Evolutionary conservation across 1,140 invertebrate genomes (phyloP).

Genomic region (Drosophila triauraria): DNA sequence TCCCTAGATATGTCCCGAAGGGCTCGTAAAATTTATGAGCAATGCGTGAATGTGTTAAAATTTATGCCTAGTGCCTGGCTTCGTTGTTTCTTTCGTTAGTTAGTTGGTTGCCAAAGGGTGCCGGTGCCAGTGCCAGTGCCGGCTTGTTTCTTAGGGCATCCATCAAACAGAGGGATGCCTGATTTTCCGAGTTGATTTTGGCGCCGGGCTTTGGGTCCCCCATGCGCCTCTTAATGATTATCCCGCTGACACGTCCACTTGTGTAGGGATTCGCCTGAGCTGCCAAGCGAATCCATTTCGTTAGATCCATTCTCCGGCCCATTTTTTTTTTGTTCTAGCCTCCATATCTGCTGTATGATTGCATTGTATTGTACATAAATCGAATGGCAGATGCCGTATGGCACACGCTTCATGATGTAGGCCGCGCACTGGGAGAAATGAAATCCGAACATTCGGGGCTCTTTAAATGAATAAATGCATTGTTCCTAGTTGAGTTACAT

Average conservation of each 20-base stretch:
- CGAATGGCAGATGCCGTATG: constrained; percentile 9
- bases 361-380: constrained; percentile 31
- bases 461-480: too few relatives aligned
- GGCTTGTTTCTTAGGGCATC: constrained; percentile 18
- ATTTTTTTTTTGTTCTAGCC: constrained; percentile 11
- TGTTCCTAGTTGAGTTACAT: too few relatives aligned
- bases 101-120: constrained; percentile 8
- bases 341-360: constrained; percentile 26
- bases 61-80: constrained; percentile 28
- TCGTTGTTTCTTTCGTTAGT: constrained; percentile 19
- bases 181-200: constrained; percentile 7
- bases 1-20: constrained; percentile 7
- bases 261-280: constrained; percentile 11
- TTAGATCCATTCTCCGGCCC: constrained; percentile 20
- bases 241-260: constrained; percentile 5
- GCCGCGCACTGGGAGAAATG: not conserved
- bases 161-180: not conserved
- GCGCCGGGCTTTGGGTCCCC: not conserved
- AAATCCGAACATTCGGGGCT: too few relatives aligned
- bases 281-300: constrained; percentile 38
- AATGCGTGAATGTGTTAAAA: constrained; percentile 60
- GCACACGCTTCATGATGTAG: not conserved
- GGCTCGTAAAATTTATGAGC: constrained; percentile 68
- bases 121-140: constrained; percentile 1
- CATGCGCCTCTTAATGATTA: constrained; percentile 7